Base-by-base conservation (phyloP, 2,888 invertebrate species). In the Acronicta psi region DNA sequence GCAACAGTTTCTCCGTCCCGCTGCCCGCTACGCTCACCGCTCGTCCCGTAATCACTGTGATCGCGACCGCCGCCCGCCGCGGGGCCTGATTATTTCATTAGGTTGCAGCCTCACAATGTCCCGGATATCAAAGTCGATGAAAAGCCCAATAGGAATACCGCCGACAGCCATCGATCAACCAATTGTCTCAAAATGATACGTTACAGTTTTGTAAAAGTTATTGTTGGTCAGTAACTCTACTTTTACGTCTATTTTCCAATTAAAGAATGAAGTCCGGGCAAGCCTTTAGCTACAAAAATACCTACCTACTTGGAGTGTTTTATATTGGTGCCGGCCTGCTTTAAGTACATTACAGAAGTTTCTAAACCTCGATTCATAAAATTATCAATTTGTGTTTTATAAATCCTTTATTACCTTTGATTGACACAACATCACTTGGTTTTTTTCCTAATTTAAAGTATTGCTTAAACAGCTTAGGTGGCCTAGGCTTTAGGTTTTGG, bases 1-100 rank as follows among this genome's bases (percentile, higher is more conserved):
- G 83, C 83, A 79, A 77, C 80, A 80, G 76, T 78, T 72, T 69
- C 53, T 41, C 72, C 77, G 67, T 65, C 81, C 82, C 81, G 83
- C 84, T 83, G 69, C 69, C 81, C 83, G 80, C 84, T 82, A 73
- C 80, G 80, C 80, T 80, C 61, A 64, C 71, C 68, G 68, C 63
- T 65, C 55, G 52, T 51, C 67, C 77, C 42, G 51, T 75, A 88
- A 92, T 89, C 77, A 88, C 90, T 80, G 89, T 87, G 77, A 88
- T 90, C 86, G 75, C 31, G 52, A 6, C 34, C 55, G 55, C 64
- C 66, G 67, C 62, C 78, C 71, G 90, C 92, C 91, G 81, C 83
- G 71, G 89, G 92, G 84, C 72, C 60, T 77, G 88, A 90, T 93
- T 91, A 93, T 89, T 86, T 88, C 88, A 92, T 92, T 92, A 92